phyloP scores from a whole-genome alignment of 2,888 invertebrate genomes.

The Tupiocoris notatus region DNA sequence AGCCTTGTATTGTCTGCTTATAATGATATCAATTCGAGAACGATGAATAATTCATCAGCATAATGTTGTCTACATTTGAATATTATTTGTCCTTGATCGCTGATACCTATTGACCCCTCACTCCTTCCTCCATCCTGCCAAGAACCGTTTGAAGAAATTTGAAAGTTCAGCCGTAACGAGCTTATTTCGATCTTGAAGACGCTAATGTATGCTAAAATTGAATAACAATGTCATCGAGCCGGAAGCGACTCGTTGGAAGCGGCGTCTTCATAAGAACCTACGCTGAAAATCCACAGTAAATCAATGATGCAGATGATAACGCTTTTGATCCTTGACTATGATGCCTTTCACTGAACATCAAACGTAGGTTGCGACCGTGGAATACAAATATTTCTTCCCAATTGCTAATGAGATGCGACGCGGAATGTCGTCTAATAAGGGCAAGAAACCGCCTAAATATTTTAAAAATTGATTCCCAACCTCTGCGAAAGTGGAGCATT shows the following conservation, averaged over 20 bases:
- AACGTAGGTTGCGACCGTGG: too few relatives aligned
- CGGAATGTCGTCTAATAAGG: too few relatives aligned
- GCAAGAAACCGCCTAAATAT: too few relatives aligned
- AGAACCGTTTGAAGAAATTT: background rate
- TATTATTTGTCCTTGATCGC: conserved; percentile 40
- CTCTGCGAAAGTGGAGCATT: too few relatives aligned
- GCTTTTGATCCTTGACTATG: background rate
- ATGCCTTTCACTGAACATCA: too few relatives aligned
- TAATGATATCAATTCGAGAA: conserved; percentile 36
- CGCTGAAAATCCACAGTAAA: background rate
- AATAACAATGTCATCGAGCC: background rate
- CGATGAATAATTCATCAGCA: conserved; percentile 36
- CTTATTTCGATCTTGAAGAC: background rate
- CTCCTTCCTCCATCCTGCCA: background rate
- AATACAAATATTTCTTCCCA: too few relatives aligned
- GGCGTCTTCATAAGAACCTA: background rate
- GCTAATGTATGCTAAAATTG: background rate
- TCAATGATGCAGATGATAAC: background rate
- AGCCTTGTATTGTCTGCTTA: conserved; percentile 28
- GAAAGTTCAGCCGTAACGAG: background rate
- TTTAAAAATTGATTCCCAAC: too few relatives aligned
- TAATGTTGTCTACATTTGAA: conserved; percentile 40
- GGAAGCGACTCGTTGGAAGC: background rate
- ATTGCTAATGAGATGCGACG: too few relatives aligned
- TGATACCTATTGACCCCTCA: conserved; percentile 35